Conservation (phyloP, 2,113 vertebrate genomes). For the Prinia subflava region DNA sequence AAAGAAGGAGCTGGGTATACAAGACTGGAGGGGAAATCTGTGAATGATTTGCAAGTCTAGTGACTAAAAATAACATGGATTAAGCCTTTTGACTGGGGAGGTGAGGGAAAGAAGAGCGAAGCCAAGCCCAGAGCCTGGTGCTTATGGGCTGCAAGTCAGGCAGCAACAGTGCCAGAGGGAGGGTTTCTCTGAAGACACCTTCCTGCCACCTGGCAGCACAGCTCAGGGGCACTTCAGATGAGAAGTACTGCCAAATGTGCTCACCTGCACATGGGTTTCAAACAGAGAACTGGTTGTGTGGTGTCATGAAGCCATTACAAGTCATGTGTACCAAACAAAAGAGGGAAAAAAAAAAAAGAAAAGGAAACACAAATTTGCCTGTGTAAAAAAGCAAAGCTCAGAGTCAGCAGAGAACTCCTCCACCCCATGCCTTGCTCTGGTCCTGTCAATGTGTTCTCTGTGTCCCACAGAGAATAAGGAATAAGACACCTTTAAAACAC, state of each 20-base stretch:
- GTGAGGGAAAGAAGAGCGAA: neutral
- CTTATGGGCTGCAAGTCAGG: neutral
- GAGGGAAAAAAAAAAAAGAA: neutral
- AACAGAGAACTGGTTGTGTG: fast-evolving
- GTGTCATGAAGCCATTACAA: neutral
- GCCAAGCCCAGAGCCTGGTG: neutral
- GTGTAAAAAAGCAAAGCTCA: neutral
- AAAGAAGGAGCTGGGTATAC: neutral
- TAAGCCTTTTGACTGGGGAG: neutral
- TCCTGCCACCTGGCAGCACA: neutral
- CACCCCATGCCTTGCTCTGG: neutral
- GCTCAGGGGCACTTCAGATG: neutral
- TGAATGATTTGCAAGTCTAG: neutral
- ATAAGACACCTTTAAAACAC: neutral
- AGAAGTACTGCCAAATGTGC: neutral
- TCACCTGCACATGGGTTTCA: neutral
- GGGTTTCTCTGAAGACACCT: neutral
- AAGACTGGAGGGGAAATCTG: neutral
- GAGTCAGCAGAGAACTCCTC: neutral
- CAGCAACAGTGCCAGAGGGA: fast-evolving
- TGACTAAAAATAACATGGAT: neutral
- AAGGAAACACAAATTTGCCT: neutral
- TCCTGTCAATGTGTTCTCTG: fast-evolving
- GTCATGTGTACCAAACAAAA: neutral
- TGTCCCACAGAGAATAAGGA: neutral